Evolutionary conservation across 2,113 vertebrate species (phyloP), one percentile per base, ranked within the genome.

Genomic region (Colistium nudipinnis): DNA sequence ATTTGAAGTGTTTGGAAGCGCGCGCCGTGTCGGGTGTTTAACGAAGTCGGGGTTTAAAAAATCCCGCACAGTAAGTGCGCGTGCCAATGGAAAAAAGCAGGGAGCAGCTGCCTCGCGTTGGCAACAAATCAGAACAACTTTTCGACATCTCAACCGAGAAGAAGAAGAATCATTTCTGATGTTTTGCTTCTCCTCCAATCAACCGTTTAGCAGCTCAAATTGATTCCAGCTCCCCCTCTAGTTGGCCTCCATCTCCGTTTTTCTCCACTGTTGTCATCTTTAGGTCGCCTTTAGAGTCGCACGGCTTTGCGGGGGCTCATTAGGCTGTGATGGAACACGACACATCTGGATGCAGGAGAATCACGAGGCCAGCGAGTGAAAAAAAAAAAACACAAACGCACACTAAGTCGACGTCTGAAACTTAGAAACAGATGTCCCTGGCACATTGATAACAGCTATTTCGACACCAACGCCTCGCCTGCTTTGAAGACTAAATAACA

Each of bases 401-500:
- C 44, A 80, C 1, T 65, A 28, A 60, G 33, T 52, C n/a, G n/a
- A n/a, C n/a, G n/a, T n/a, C n/a, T 74, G 53, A 62, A 71, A 66
- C 51, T 63, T 11, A 59, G 66, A 76, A 84, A 63, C 80, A 86
- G 81, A 87, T 82, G 85, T 88, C 54, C 33, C 54, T 13, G 56
- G 69, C 67, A 75, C 81, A 84, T 76, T 82, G 84, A 87, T 87
- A 73, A 73, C 71, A 83, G 78, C 78, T 81, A 82, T 88, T 84
- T 77, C 44, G 66, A 61, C 76, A 60, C 54, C 57, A 54, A 63
- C 8, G 19, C 49, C n/a, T 7, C 39, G 36, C 44, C 81, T 20
- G 35, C 62, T 81, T 86, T 88, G 81, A 88, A 86, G 78, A 82
- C 68, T 76, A 83, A 87, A 83, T 87, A 86, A 74, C 57, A 72